These are phyloP conservation scores for Anthoscopus minutus DNA, from an alignment of 2,113 vertebrate genomes.

Conservation along the genomic window DNA sequence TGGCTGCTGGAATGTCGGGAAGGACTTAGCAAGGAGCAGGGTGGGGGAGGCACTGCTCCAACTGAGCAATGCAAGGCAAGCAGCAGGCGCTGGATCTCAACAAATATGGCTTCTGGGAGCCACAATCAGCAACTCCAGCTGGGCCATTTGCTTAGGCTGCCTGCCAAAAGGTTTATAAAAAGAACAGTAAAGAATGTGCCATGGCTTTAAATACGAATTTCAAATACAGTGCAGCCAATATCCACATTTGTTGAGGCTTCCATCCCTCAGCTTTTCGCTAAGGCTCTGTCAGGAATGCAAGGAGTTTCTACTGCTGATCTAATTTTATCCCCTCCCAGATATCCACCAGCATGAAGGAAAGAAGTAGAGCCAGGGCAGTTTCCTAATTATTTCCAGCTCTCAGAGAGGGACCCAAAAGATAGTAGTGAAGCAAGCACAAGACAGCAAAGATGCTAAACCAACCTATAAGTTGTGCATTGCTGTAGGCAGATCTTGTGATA, in stretches of 20 bases:
- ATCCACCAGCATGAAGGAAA: slow-evolving; percentile 1
- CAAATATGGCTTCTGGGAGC: slow-evolving; percentile 28
- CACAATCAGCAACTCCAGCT: slow-evolving; percentile 42
- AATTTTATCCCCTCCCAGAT: slow-evolving; percentile 22
- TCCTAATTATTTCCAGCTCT: slow-evolving; percentile 27
- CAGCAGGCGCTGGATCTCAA: slow-evolving; percentile 2
- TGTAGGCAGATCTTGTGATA: background rate
- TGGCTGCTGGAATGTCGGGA: background rate
- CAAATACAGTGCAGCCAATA: slow-evolving; percentile 34
- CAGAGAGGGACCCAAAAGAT: background rate
- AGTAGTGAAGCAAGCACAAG: background rate
- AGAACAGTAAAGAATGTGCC: slow-evolving; percentile 51
- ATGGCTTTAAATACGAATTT: slow-evolving; percentile 35
- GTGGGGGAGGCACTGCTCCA: background rate
- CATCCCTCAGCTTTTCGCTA: slow-evolving; percentile 20
- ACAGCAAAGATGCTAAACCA: background rate
- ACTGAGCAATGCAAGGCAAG: slow-evolving; percentile 5
- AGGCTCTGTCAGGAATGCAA: slow-evolving; percentile 24
- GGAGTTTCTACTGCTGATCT: slow-evolving; percentile 23
- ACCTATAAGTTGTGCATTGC: background rate
- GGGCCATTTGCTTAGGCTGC: slow-evolving; percentile 53
- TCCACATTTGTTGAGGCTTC: slow-evolving; percentile 30
- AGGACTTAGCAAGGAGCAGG: background rate
- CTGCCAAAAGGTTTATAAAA: slow-evolving; percentile 54
- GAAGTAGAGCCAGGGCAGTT: background rate